A percentile compares a stretch with the other conserved stretches of the same genome.
These are phyloP conservation scores for Pipistrellus pipistrellus DNA, from an alignment of 2,797 vertebrate species.

Conservation along the genomic window DNA sequence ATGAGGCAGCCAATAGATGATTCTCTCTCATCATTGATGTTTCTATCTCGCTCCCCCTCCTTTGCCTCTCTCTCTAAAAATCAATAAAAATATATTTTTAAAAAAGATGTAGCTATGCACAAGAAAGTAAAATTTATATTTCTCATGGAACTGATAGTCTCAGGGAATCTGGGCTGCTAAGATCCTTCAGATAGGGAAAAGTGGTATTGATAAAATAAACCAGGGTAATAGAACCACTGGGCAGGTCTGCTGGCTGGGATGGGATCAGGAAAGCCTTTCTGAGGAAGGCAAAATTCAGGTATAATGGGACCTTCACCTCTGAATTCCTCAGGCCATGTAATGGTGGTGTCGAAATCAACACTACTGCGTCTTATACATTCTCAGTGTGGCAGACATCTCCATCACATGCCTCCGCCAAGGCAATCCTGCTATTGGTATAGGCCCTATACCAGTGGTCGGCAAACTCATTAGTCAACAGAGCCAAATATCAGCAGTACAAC, in stretches of 20 bases:
- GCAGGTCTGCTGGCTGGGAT: not conserved
- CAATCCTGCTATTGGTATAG: not conserved
- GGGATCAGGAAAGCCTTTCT: not conserved
- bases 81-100: too few relatives aligned
- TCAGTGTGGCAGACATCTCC: not conserved
- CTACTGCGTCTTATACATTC: not conserved
- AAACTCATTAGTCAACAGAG: too few relatives aligned
- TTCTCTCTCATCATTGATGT: too few relatives aligned
- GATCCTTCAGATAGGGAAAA: not conserved
- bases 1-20: too few relatives aligned
- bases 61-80: too few relatives aligned
- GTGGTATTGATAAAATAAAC: not conserved
- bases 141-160: not conserved
- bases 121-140: not conserved
- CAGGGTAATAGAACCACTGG: not conserved
- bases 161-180: not conserved
- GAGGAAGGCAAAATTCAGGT: not conserved
- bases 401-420: not conserved
- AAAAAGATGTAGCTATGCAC: not conserved
- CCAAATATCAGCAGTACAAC: too few relatives aligned
- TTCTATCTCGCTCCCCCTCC: too few relatives aligned
- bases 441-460: too few relatives aligned
- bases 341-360: not conserved
- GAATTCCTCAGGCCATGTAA: not conserved
- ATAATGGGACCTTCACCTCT: not conserved